Evolutionary conservation across 2,888 invertebrate species (phyloP).

Genomic region (Rhyacophila evoluta): DNA sequence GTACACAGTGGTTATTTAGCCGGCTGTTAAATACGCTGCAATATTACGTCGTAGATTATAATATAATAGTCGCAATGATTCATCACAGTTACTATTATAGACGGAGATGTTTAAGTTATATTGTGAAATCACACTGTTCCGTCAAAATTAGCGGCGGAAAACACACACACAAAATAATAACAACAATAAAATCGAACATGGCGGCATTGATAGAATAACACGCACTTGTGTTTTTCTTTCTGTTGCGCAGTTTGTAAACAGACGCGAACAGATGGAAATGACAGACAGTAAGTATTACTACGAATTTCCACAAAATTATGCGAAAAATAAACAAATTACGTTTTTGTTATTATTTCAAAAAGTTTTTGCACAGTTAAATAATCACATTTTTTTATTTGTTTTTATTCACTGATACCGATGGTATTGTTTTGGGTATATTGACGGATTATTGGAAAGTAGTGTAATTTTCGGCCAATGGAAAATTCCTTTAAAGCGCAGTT

Average conservation of each 20-base stretch:
- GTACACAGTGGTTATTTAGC: background rate
- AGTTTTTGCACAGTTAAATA: too few species aligned
- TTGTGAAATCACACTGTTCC: background rate
- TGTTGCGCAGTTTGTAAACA: conserved; percentile 17
- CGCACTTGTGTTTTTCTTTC: background rate
- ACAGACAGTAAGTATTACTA: background rate
- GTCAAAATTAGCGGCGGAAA: background rate
- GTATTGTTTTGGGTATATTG: background rate
- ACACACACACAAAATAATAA: conserved; percentile 26
- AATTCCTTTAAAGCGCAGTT: conserved; percentile 31
- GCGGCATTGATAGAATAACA: background rate
- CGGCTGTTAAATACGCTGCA: background rate
- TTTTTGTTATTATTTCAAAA: background rate
- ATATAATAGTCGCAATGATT: background rate
- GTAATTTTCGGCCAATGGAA: background rate
- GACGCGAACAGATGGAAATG: background rate
- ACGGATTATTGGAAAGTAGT: background rate
- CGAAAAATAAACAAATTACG: background rate
- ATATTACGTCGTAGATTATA: background rate
- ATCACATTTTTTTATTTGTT: background rate
- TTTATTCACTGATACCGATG: background rate
- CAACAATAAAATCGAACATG: conserved; percentile 27
- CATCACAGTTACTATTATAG: background rate
- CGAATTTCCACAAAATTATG: background rate
- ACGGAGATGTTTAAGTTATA: background rate